phyloP scores from a whole-genome alignment of 2,888 invertebrate genomes.

The Andrena bicolor region DNA sequence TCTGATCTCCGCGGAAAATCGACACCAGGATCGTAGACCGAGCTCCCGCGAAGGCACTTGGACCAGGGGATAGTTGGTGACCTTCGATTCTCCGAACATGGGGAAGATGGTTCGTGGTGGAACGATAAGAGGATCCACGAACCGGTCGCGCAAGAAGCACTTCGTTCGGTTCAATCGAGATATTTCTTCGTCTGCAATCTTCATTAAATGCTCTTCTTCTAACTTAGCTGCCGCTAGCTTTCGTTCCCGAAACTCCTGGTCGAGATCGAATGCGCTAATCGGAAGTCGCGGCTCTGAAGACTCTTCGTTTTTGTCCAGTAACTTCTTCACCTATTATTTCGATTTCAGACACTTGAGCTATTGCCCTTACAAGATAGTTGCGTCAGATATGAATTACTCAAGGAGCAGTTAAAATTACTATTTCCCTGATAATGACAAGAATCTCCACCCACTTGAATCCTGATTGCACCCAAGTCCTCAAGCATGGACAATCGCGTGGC shows the following conservation, averaged over 20 bases:
- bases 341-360: no score
- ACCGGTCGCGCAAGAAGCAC: constrained; percentile 86
- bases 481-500: constrained; percentile 11
- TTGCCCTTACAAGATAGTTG: no score
- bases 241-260: constrained; percentile 85
- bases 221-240: constrained; percentile 83
- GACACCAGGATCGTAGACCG: constrained; percentile 18
- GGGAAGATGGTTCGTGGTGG: constrained; percentile 83
- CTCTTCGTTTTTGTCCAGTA: constrained; percentile 87
- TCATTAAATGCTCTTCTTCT: constrained; percentile 85
- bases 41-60: constrained; percentile 80
- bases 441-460: neutral
- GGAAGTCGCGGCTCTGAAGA: constrained; percentile 87
- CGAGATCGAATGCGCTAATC: constrained; percentile 88
- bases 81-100: constrained; percentile 83
- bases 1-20: constrained; percentile 29
- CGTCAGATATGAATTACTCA: no score
- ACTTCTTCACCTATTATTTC: constrained; percentile 40
- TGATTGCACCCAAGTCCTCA: constrained; percentile 8
- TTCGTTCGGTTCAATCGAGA: constrained; percentile 87
- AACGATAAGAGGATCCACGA: constrained; percentile 87
- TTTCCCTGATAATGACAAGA: neutral
- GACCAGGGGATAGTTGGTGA: constrained; percentile 87
- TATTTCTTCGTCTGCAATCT: constrained; percentile 86
- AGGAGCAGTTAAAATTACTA: neutral